Base-by-base conservation (phyloP, 1,140 invertebrate genomes). In the Ruditapes philippinarum region DNA sequence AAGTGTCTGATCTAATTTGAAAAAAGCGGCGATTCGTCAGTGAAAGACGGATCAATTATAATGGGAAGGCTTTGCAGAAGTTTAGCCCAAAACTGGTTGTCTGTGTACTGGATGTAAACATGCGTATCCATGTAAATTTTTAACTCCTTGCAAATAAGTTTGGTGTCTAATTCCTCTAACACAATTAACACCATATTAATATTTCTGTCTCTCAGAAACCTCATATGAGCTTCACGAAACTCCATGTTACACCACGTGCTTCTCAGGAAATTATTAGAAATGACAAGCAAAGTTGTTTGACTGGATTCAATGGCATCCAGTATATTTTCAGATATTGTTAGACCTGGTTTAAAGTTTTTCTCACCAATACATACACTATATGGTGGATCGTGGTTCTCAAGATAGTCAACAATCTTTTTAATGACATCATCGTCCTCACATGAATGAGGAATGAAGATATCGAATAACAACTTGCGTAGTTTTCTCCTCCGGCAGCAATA, bases 301-400 rank as follows among this genome's bases (percentile, higher is more conserved):
- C 97, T 97, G 68, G 96, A 95, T 33, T 96, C 96, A 45, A 97
- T 96, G 91, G 96, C 96, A 87, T 96, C 96, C 22, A 97, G 92
- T 79, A 97, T 96, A 87, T 96, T 96, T 90, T 97, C 97, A 0
- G 96, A 96, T 79, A 97, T 97, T 93, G 97, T 97, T 74, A 97
- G 97, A 0, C 98, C 97, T 28, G 98, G 97, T 0, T 98, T 98
- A 92, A 98, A 98, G 95, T 99, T 98, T 28, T 98, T 96, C 95
- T 98, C 98, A 94, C 98, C 98, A 62, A 99, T 96, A 94, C 98
- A 99, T 65, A 99, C 96, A 95, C 98, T 98, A 95, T 99, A 99
- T n/a, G 97, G 97, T 78, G 98, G 97, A 0, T 97, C 97, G 1
- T 97, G 97, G 87, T 98, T 97, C 95, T 99, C 98, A 73, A 99